Base-by-base conservation (phyloP, 1,140 invertebrate species). In the Halotydeus destructor region DNA sequence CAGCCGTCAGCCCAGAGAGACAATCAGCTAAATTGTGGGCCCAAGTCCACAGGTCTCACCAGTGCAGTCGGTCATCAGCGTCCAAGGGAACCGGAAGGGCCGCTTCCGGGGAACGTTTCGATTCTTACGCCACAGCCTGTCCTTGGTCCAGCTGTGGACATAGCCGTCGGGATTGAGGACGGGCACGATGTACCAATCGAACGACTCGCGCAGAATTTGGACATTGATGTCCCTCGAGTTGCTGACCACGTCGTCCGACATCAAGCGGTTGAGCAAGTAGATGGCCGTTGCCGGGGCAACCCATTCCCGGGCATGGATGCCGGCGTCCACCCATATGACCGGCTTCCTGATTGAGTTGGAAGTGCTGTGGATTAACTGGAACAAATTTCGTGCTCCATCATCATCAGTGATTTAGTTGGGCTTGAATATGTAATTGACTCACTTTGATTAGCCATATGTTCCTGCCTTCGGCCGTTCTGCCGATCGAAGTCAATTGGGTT, bases 251-350 rank as follows among this genome's bases (percentile, higher is more conserved):
- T 52, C 16, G 49, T 36, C 23, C 11, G 31, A 67, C 37, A 67
- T 63, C 1, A 79, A 51, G 31, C 50, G 35, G 51, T 39, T 34
- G 18, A 47, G 40, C 8, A 74, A 66, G 49, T 71, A 76, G 1
- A 75, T 58, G 0, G 69, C 60, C 0, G 70, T 68, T 1, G 75
- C 74, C 2, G 75, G 70, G 0, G 70, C 60, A 5, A 75, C 64
- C 78, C 78, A 80, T 58, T 82, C 78, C 26, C 77, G 62, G 0
- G 75, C 77, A 53, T 81, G 85, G 52, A 86, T 83, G 1, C 68
- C 69, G 47, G 67, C 66, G 49, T 72, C 71, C n/a, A 73, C 66
- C 66, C 67, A 71, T 41, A 74, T 62, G 0, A 61, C 62, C 1
- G 67, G 62, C 47, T 69, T 65, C 0, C 58, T 60, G 1, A 11